Base-by-base conservation (phyloP, 2,113 vertebrate genomes). In the Tauraco erythrolophus region DNA sequence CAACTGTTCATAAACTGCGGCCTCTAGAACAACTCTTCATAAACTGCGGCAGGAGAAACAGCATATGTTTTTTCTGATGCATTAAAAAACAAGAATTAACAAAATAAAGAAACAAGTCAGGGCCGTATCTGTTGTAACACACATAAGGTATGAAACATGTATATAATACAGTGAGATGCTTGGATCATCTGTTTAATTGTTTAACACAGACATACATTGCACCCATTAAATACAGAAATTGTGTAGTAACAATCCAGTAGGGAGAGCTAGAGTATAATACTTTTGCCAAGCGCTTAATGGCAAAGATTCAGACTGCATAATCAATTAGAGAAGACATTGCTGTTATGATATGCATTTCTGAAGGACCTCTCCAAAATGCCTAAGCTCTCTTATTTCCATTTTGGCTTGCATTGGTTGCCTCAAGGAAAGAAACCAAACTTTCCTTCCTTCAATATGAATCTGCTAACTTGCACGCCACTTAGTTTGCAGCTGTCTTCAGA, bases 201-300 rank as follows among this genome's bases (percentile, higher is more conserved):
- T 69, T 91, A 84, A 81, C 48, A 58, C 28, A 58, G 62, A 61
- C 21, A 50, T 48, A 57, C 33, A 64, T 6, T 60, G 19, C 19
- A 91, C 50, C 30, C 24, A 81, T 78, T 87, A 91, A 89, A 84
- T 43, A 85, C 41, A 81, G 56, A 77, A 85, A 95, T 62, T n/a
- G n/a, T 93, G 72, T 92, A 56, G 92, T 86, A 94, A 94, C 84
- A 89, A 95, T 91, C 96, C 97, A 98, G 97, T 79, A 98, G 97
- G 94, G 96, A 96, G 97, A 96, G 96, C 96, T 95, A 96, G 95
- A 93, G 97, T 0, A 13, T 76, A 98, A 96, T 76, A 79, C 37
- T 97, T 97, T 72, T 77, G 69, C 45, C 69, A 94, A 77, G 50
- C 46, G n/a, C 61, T 94, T 95, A 94, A 96, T 81, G 50, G 66